Percentiles rank a stretch among this genome's conserved stretches.
Conservation (phyloP, 1,140 invertebrate genomes). For the Tribolium madens region DNA sequence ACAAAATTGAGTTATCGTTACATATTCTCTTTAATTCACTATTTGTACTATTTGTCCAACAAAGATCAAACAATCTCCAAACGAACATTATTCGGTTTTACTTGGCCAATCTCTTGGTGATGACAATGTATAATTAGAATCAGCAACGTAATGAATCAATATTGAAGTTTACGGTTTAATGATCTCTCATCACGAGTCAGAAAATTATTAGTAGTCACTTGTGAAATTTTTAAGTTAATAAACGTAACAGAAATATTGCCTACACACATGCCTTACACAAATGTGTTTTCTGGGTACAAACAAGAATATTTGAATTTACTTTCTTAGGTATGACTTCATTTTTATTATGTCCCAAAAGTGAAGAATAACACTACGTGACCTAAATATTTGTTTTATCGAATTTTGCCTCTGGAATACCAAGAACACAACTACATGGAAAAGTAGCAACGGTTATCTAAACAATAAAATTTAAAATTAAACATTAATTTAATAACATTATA, state of each 20-base stretch:
- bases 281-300: not conserved
- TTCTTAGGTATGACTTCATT: constrained; percentile 5
- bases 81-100: constrained; percentile 31
- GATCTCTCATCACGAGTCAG: not conserved
- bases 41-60: not conserved
- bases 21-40: not conserved
- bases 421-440: not conserved
- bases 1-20: not conserved
- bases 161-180: not conserved
- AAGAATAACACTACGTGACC: constrained; percentile 23
- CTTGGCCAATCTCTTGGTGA: constrained; percentile 6
- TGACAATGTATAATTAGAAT: constrained; percentile 17
- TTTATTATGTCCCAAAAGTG: constrained; percentile 6
- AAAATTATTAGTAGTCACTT: not conserved
- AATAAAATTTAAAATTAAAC: no score
- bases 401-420: not conserved
- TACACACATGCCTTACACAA: not conserved
- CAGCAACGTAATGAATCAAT: constrained; percentile 1
- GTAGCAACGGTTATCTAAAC: no score
- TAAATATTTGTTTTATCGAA: constrained; percentile 4
- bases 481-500: no score
- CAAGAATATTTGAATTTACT: not conserved
- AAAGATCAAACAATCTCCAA: not conserved
- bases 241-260: not conserved
- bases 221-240: no score